Base-by-base conservation (phyloP, 2,797 vertebrate genomes). In the Pteronotus mesoamericanus region DNA sequence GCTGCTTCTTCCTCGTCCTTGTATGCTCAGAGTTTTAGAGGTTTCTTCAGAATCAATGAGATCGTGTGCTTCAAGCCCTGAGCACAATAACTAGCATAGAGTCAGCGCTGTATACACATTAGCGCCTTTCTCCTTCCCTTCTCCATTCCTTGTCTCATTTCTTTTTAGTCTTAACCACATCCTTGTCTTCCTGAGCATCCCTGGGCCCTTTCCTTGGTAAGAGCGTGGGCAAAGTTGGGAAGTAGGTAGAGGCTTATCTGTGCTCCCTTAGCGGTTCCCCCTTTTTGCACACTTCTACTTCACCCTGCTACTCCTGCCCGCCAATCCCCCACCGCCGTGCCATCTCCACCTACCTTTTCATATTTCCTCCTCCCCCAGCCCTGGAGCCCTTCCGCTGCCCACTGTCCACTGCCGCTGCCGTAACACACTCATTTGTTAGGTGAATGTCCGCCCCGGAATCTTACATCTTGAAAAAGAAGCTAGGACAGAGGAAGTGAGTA, bases 401-500 rank as follows among this genome's bases (percentile, higher is more conserved):
- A 29, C 53, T 39, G 0, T 18, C 37, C n/a, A 10, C 57, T n/a
- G 12, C 37, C 19, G 0, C 44, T 64, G 77, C 37, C 11, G 5
- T 51, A 21, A 82, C 9, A 83, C 79, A 61, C 11, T 34, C 15
- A 6, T 53, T 29, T 51, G 12, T 53, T 75, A 34, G 51, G 39
- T 71, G 55, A 64, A 34, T 21, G 29, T 34, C 68, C 83, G 78
- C 78, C 72, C n/a, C 34, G 32, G 68, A 46, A 79, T 51, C 78
- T 88, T 83, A 48, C 1, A 12, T 79, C 69, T 93, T 72, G 26
- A 94, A 96, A 79, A 39, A 75, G 26, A 83, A 95, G 46, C 32
- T 9, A 80, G 24, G 44, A 79, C 22, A 21, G 46, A 53, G 85
- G 64, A 90, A 77, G 57, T 71, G 71, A 79, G 39, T 39, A 53